Base-by-base conservation (phyloP, 2,797 vertebrate genomes). In the Babyrousa celebensis region DNA sequence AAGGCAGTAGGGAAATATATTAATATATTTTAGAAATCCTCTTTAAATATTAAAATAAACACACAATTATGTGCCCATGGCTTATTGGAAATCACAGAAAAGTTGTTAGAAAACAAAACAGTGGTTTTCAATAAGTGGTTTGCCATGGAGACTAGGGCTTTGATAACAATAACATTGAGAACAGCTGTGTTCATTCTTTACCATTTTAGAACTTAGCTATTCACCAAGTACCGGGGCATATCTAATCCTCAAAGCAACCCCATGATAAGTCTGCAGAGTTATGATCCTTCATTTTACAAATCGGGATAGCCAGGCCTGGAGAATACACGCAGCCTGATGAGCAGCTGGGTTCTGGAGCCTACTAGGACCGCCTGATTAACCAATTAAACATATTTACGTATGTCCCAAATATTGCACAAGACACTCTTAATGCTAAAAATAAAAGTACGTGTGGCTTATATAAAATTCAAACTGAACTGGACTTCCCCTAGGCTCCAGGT, bases 1-100 rank as follows among this genome's bases (percentile, higher is more conserved):
- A 52, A 27, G 65, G n/a, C 40, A 88, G 40, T 36, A 40, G 94
- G 54, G 15, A 96, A 90, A 14, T 43, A 48, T 32, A 16, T 60
- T 68, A 17, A 43, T 36, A 27, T 54, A 79, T 29, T 62, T 96
- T 89, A 80, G 48, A 92, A 77, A 70, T 29, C 32, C 16, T 89
- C 12, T 43, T 92, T 84, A 89, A 87, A 18, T 36, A 32, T 80
- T 77, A 88, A 82, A 92, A 91, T 65, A 85, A 85, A 21, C 43
- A 12, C 65, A 32, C 48, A 36, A 54, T 15, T 25, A 36, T 10
- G 14, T 75, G 72, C 25, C 29, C 77, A 32, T 48, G 25, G 18
- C 23, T 92, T 91, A 21, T 52, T 72, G 77, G 72, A 90, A 95
- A 90, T 86, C 67, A 94, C 18, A 77, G 78, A 32, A 32, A 84